Conservation (phyloP, 1,140 invertebrate species). For the Drosophila equinoxialis region DNA sequence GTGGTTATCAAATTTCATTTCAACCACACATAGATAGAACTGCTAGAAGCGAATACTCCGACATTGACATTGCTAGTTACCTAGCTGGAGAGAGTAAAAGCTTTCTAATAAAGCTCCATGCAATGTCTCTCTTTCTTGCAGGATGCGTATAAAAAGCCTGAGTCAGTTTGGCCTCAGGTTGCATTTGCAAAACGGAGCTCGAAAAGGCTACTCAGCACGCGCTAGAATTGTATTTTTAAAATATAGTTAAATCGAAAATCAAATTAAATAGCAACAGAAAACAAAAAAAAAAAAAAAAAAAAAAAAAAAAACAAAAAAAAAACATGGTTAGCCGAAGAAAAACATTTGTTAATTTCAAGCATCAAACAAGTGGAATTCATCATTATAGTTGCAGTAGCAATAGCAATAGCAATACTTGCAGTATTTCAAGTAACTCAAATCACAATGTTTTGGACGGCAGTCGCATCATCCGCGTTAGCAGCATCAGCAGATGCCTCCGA, state of each 20-base stretch:
- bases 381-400: background rate
- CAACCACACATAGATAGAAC: background rate
- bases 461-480: conserved; percentile 52
- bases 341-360: background rate
- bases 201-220: background rate
- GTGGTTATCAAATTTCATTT: background rate
- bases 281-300: background rate
- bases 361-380: background rate
- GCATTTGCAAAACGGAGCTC: background rate
- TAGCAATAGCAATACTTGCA: background rate
- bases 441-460: conserved; percentile 61
- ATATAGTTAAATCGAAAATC: background rate
- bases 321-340: conserved; percentile 16
- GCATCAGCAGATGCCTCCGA: conserved; percentile 1
- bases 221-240: background rate
- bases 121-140: background rate
- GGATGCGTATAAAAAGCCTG: conserved; percentile 6
- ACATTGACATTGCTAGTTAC: background rate
- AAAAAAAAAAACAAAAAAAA: conserved; percentile 1
- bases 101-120: background rate
- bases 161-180: background rate
- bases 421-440: background rate
- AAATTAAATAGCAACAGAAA: conserved; percentile 10
- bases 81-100: background rate
- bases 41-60: background rate